Conservation (phyloP, 2,113 vertebrate genomes). For the Apeltes quadracus region DNA sequence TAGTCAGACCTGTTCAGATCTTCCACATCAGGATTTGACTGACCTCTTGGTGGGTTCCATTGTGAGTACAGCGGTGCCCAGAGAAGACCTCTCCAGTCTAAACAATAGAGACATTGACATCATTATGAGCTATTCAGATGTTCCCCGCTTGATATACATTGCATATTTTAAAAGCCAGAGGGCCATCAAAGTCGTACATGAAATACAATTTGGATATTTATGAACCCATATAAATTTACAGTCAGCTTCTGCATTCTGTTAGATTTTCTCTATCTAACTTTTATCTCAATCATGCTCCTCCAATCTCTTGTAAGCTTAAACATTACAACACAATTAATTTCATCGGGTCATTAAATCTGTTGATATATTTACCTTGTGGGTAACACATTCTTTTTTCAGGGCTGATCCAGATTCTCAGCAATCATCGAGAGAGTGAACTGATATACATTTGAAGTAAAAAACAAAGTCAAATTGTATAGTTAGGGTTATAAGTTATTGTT, state of each 20-base stretch:
- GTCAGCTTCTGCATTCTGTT: slow-evolving; percentile 55
- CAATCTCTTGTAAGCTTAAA: slow-evolving; percentile 40
- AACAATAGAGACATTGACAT: slow-evolving; percentile 56
- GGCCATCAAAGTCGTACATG: slow-evolving; percentile 65
- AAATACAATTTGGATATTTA: slow-evolving; percentile 70
- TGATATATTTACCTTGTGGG: slow-evolving; percentile 8
- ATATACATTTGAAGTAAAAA: neutral
- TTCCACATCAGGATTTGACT: slow-evolving; percentile 8
- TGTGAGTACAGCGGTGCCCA: slow-evolving; percentile 14
- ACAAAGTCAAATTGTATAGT: neutral
- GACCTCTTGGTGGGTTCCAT: slow-evolving; percentile 23
- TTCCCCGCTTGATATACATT: slow-evolving; percentile 39
- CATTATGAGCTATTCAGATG: slow-evolving; percentile 62
- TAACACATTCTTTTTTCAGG: neutral
- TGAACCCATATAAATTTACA: slow-evolving; percentile 65
- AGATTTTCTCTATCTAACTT: slow-evolving; percentile 52
- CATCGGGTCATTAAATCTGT: slow-evolving; percentile 48
- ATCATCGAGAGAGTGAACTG: neutral
- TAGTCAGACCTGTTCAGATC: slow-evolving; percentile 13
- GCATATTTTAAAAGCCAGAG: slow-evolving; percentile 57
- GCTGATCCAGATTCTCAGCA: neutral
- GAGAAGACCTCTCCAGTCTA: slow-evolving; percentile 43
- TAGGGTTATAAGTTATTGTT: neutral
- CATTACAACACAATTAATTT: slow-evolving; percentile 37
- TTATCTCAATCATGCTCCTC: slow-evolving; percentile 48